Evolutionary conservation across 2,888 invertebrate species (phyloP), one percentile per base, ranked within the genome.

Genomic region (Gibbula magus): DNA sequence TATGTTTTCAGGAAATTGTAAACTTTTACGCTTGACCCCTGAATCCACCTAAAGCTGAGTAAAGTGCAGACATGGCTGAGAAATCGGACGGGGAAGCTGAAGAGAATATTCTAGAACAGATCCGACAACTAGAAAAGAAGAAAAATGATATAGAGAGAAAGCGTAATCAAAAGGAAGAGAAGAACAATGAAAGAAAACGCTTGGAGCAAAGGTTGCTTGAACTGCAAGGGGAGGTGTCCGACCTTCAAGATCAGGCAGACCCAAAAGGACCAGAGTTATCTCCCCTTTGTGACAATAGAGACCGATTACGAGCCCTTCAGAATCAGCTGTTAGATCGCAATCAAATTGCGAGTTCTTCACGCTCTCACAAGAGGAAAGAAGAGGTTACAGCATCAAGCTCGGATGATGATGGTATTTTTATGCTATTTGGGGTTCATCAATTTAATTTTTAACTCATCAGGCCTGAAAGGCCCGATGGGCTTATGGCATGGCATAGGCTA

Each of bases 51-150:
- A 20, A 20, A 61, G 25, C 16, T 61, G 10, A 10, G 10, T 2
- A 25, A 25, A 25, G 29, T 29, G 53, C 16, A 25, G 61, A 18
- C 39, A 86, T 86, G 86, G 84, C 83, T 22, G 83, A 85, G 18
- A 83, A 84, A 51, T 83, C 80, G 16, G 82, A 82, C 22, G 82
- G 78, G 3, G 81, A 76, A 18, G 79, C 83, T 8, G 80, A 83
- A 56, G 75, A 83, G 45, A 76, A 81, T 56, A 53, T 86, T 22
- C 67, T 75, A 3, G 81, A 83, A 39, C 80, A 85, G 61, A 86
- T 86, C 10, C 76, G 81, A 51, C 77, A 78, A 51, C 73, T 85
- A 8, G 84, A 85, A 73, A 83, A 79, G 52, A 82, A 83, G 74
- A 87, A 85, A 79, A 81, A 79, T 45, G 83, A 80, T n/a, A 39